Conservation (phyloP, 2,113 vertebrate genomes). For the Arizona elegans region DNA sequence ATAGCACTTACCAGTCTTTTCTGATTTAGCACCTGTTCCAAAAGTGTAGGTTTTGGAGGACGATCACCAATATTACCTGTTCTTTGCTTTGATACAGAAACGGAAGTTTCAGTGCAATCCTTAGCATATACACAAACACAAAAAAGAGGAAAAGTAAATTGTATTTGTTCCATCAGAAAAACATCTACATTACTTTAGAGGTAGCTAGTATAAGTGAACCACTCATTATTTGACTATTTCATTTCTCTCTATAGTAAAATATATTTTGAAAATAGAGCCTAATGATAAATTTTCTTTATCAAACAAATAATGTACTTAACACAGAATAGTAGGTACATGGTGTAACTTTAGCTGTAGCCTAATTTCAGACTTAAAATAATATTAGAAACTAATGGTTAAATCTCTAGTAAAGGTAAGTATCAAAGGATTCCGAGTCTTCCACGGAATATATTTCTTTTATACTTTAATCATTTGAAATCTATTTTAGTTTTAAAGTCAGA, state of each 20-base stretch:
- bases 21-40: slow-evolving; percentile 97
- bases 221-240: background rate
- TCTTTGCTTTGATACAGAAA: slow-evolving; percentile 91
- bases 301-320: background rate
- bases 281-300: background rate
- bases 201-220: background rate
- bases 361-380: background rate
- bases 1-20: slow-evolving; percentile 87
- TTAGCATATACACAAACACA: slow-evolving; percentile 47
- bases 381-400: background rate
- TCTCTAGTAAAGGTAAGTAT: no score
- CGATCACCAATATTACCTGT: slow-evolving; percentile 87
- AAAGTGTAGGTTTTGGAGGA: slow-evolving; percentile 89
- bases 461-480: background rate
- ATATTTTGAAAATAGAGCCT: background rate
- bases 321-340: background rate
- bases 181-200: background rate
- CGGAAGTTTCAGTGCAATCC: slow-evolving; percentile 86
- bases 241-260: background rate
- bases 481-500: background rate
- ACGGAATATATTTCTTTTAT: background rate
- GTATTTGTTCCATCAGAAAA: background rate
- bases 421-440: background rate
- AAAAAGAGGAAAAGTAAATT: background rate
- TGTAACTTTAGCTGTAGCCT: background rate